Evolutionary conservation across 2,888 invertebrate genomes (phyloP), one percentile per base, ranked within the genome.

Genomic region (Drepana falcataria): DNA sequence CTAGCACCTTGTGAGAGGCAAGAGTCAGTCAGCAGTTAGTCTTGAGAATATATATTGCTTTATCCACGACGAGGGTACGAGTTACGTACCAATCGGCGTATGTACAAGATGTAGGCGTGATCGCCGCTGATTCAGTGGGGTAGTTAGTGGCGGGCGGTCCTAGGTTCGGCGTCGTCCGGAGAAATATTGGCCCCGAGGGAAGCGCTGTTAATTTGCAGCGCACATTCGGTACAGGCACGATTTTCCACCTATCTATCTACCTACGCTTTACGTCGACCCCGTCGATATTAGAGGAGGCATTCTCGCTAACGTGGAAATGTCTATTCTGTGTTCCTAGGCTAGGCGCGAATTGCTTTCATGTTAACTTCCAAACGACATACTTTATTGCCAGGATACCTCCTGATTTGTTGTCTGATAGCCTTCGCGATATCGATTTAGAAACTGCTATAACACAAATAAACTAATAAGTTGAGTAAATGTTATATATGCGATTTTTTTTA

Each of bases 31-130:
- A 83, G 83, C 84, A 81, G 75, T 81, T 77, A 79, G 73, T 75
- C 77, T 75, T 72, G 69, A 66, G 73, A 79, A 78, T 81, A 80
- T 79, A 85, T 84, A 85, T 85, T 81, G 79, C 81, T 86, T 79
- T 84, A 87, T 85, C 79, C 75, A 75, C 78, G 77, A 80, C 75
- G 79, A 80, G 81, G 84, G 84, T 81, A 80, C 75, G 81, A 79
- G 79, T 75, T 73, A 75, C 80, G 83, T 86, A 83, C 80, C 89
- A 90, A 90, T 90, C 88, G 87, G 78, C 80, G 85, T 85, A 83
- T 79, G 83, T 85, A 90, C 90, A 90, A 87, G 89, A 79, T 87
- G 90, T 88, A 90, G 90, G 90, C 90, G 90, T 89, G 89, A 85
- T 89, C 87, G 84, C 78, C 79, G 88, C 89, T 90, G 90, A 90